A percentile compares a stretch with the other conserved stretches of the same genome.
These are phyloP conservation scores for Hanleya hanleyi DNA, from an alignment of 2,888 invertebrate species.

Conservation along the genomic window DNA sequence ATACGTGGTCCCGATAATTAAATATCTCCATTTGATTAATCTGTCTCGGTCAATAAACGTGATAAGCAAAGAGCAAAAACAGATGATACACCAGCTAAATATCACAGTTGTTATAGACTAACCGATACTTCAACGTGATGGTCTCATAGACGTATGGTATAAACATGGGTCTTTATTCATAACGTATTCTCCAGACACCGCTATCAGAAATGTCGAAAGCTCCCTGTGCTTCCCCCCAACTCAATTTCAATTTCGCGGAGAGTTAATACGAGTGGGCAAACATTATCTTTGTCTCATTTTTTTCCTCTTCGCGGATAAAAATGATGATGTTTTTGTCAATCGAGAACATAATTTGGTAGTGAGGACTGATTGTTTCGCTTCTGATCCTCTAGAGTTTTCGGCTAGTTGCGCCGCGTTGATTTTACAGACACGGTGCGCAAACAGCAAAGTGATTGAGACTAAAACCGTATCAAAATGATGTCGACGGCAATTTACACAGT, in stretches of 20 bases:
- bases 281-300: not conserved
- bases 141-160: too few relatives aligned
- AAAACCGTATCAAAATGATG: not conserved
- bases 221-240: not conserved
- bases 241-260: not conserved
- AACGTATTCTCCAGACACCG: too few relatives aligned
- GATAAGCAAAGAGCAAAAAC: too few relatives aligned
- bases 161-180: too few relatives aligned
- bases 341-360: not conserved
- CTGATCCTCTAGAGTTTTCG: not conserved
- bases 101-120: too few relatives aligned
- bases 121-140: too few relatives aligned
- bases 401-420: not conserved
- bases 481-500: not conserved
- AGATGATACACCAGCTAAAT: too few relatives aligned
- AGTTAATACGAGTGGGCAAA: not conserved
- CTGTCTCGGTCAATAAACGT: too few relatives aligned
- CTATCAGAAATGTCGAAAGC: not conserved
- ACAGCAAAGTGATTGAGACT: not conserved
- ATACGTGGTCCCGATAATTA: too few relatives aligned
- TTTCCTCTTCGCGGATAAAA: not conserved
- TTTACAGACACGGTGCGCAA: not conserved
- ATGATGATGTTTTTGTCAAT: not conserved
- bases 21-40: too few relatives aligned
- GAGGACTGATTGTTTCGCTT: not conserved